These are phyloP conservation scores for Galendromus occidentalis DNA, from an alignment of 1,140 invertebrate genomes.

Conservation along the genomic window DNA sequence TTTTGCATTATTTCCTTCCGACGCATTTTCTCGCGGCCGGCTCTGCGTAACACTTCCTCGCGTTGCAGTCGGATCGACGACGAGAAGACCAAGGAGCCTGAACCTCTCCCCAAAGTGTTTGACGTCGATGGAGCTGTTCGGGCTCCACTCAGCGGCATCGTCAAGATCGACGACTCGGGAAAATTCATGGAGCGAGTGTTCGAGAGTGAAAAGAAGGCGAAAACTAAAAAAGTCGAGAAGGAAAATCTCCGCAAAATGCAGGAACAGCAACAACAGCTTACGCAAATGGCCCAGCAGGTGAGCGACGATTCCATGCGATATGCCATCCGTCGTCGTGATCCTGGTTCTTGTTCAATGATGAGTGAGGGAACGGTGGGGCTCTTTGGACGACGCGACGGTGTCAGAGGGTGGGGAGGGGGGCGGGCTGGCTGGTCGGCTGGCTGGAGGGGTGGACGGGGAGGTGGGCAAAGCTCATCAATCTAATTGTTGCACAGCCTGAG, in stretches of 20 bases:
- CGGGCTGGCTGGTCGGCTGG: too few species aligned
- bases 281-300: conserved; percentile 17
- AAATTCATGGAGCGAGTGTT: conserved; percentile 67
- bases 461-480: conserved; percentile 10
- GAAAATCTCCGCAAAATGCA: conserved; percentile 28
- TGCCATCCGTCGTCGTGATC: not conserved
- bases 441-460: too few species aligned
- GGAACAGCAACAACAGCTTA: conserved; percentile 18
- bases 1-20: too few species aligned
- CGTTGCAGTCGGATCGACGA: not conserved
- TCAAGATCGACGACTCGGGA: conserved; percentile 64
- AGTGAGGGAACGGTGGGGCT: too few species aligned
- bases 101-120: conserved; percentile 46
- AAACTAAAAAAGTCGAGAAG: conserved; percentile 44
- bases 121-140: conserved; percentile 71
- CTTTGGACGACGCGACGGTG: too few species aligned
- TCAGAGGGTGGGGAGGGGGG: too few species aligned
- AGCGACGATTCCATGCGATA: conserved; percentile 28
- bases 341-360: not conserved
- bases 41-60: not conserved
- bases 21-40: too few species aligned
- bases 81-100: conserved; percentile 14
- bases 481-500: conserved; percentile 3
- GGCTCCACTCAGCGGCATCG: conserved; percentile 71
- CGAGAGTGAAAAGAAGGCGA: conserved; percentile 42